Conservation (phyloP, 2,888 invertebrate species). For the Lepidochrysops patricia region DNA sequence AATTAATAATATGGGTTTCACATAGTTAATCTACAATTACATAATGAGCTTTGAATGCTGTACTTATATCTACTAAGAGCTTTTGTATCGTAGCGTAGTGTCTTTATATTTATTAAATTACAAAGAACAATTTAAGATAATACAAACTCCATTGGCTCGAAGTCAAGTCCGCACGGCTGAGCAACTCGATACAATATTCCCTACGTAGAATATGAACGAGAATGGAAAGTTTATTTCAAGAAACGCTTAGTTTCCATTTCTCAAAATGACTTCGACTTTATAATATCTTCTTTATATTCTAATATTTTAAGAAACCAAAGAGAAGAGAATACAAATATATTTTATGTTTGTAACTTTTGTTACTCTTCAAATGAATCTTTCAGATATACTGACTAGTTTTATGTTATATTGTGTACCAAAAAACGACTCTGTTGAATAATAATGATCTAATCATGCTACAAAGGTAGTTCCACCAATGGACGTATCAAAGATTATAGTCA, state of each 20-base stretch:
- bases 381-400: too few species aligned
- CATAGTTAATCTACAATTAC: constrained; percentile 22
- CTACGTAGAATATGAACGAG: constrained; percentile 3
- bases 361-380: neutral
- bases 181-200: constrained; percentile 7
- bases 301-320: neutral
- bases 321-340: neutral
- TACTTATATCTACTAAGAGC: constrained; percentile 59
- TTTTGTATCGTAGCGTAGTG: constrained; percentile 64
- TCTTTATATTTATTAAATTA: constrained; percentile 32
- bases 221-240: neutral
- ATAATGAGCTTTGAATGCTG: constrained; percentile 56
- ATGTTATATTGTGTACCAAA: too few species aligned
- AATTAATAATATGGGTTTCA: neutral
- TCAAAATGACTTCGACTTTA: neutral
- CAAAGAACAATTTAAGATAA: constrained; percentile 30
- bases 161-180: constrained; percentile 24
- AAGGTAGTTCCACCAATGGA: too few species aligned
- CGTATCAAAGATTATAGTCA: too few species aligned
- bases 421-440: neutral
- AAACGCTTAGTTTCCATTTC: neutral
- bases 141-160: constrained; percentile 28
- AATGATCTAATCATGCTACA: neutral
- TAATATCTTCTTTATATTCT: neutral
- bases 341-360: neutral